These are phyloP conservation scores for Boulengeromyrus knoepffleri DNA, from an alignment of 2,113 vertebrate species.

Conservation along the genomic window DNA sequence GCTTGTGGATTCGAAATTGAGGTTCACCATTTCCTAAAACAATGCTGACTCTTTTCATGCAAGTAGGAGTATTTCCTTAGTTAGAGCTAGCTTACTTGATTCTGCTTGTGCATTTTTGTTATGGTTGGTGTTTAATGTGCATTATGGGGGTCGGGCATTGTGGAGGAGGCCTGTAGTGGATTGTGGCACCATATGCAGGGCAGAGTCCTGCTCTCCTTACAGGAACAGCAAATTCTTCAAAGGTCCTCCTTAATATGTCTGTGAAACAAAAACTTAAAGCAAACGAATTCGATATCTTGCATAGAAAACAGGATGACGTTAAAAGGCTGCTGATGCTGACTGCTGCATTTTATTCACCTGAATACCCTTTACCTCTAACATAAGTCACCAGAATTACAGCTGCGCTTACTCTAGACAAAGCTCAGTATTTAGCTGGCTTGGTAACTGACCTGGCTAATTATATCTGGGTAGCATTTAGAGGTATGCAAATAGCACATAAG, in stretches of 20 bases:
- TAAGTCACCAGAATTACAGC: not conserved
- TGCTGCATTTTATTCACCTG: not conserved
- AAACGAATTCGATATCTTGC: not conserved
- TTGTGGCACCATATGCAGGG: not conserved
- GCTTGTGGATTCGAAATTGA: not conserved
- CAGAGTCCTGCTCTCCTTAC: not conserved
- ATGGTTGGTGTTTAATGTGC: slow-evolving; percentile 58
- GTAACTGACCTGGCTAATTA: not conserved
- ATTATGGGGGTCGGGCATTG: slow-evolving; percentile 53
- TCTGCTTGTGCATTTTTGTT: slow-evolving; percentile 48
- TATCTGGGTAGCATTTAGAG: not conserved
- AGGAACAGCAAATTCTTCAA: not conserved
- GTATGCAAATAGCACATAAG: not conserved
- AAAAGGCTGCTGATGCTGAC: not conserved
- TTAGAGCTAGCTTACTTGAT: slow-evolving; percentile 65
- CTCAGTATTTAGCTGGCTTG: not conserved
- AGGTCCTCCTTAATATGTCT: not conserved
- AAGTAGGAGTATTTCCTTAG: slow-evolving; percentile 33
- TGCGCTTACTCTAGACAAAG: not conserved
- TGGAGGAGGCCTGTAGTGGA: slow-evolving; percentile 7
- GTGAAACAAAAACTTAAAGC: not conserved
- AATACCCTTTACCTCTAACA: not conserved
- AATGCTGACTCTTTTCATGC: not conserved
- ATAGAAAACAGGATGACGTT: not conserved
- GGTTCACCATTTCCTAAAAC: not conserved